Percentiles rank a stretch among this genome's conserved stretches.
phyloP scores from a whole-genome alignment of 2,797 vertebrate species.

The Xenopus petersii region DNA sequence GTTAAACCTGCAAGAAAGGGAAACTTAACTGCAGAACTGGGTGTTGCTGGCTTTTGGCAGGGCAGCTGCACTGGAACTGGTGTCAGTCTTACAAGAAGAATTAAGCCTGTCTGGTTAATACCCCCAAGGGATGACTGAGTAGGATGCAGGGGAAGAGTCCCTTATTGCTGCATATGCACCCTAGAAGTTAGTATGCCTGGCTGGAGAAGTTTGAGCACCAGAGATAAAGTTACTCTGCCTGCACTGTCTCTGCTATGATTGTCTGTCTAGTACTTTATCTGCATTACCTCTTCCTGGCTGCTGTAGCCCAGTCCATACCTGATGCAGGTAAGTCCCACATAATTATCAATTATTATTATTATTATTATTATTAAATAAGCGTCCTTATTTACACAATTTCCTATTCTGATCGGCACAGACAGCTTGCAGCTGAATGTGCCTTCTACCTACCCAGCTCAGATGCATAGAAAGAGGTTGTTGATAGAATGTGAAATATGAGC shows the following conservation, averaged over 20 bases:
- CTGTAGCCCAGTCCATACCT: slow-evolving; percentile 52
- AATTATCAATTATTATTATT: too few relatives aligned
- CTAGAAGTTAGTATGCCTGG: slow-evolving; percentile 42
- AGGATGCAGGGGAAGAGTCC: slow-evolving; percentile 10
- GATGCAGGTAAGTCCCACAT: slow-evolving; percentile 61
- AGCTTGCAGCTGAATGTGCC: not conserved
- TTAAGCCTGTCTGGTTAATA: not conserved
- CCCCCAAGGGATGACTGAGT: not conserved
- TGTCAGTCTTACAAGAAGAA: slow-evolving; percentile 9
- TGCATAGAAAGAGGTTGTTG: not conserved
- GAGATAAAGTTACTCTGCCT: slow-evolving; percentile 4
- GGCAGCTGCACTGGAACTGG: not conserved
- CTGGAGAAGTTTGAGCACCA: slow-evolving; percentile 15
- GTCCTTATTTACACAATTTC: too few relatives aligned
- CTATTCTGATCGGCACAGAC: too few relatives aligned
- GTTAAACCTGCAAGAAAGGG: slow-evolving; percentile 15
- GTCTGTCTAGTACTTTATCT: slow-evolving; percentile 55
- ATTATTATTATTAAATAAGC: too few relatives aligned
- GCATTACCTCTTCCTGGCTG: slow-evolving; percentile 57
- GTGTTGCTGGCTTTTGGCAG: slow-evolving; percentile 5
- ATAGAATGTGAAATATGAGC: slow-evolving; percentile 6
- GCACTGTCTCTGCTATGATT: slow-evolving; percentile 57
- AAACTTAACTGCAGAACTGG: not conserved
- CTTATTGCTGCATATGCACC: not conserved
- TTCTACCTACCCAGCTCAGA: not conserved